These are phyloP conservation scores for Aspidapion aeneum DNA, from an alignment of 2,888 invertebrate genomes.

Conservation along the genomic window DNA sequence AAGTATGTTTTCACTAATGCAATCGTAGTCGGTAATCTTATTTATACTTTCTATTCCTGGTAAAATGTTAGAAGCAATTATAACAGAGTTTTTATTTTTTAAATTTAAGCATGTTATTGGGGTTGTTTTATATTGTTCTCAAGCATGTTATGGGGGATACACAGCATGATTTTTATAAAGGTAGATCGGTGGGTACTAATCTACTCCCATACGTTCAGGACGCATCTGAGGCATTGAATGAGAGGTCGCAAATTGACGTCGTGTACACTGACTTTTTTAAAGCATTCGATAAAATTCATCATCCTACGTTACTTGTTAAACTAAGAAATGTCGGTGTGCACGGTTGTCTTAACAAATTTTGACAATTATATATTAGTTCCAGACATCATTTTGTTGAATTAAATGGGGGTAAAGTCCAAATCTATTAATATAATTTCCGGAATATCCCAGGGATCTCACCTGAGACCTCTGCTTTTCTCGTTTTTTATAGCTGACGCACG, in stretches of 20 bases:
- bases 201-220: too few species aligned
- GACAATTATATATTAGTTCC: not conserved
- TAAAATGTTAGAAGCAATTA: too few species aligned
- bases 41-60: too few species aligned
- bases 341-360: not conserved
- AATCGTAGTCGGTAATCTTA: too few species aligned
- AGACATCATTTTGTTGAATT: not conserved
- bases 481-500: not conserved
- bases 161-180: conserved; percentile 2
- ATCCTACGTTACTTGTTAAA: not conserved
- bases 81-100: too few species aligned
- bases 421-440: not conserved
- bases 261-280: conserved; percentile 1
- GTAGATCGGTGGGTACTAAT: not conserved
- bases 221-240: conserved; percentile 1
- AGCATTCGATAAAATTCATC: not conserved
- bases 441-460: conserved; percentile 1
- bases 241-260: not conserved
- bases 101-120: too few species aligned
- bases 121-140: too few species aligned
- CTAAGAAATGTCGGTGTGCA: conserved; percentile 1
- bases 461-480: not conserved
- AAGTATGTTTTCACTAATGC: too few species aligned
- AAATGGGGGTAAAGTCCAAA: not conserved
- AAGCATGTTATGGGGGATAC: not conserved